A percentile compares a stretch with the other conserved stretches of the same genome.
Conservation (phyloP, 92 coral and sea anemone genomes). For the Pocillopora grandis region DNA sequence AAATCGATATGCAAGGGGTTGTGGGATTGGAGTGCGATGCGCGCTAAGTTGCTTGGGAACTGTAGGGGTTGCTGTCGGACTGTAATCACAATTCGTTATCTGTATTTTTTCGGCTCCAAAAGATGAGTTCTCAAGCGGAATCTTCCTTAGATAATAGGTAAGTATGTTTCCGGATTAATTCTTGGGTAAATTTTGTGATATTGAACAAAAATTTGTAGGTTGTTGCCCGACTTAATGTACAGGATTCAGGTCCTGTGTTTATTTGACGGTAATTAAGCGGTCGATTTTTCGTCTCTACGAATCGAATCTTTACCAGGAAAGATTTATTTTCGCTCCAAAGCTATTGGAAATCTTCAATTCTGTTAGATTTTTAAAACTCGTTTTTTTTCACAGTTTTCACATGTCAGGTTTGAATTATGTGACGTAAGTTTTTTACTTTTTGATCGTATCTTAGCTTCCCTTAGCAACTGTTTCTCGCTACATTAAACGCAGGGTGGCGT, state of each 20-base stretch:
- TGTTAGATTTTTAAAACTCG: too few species aligned
- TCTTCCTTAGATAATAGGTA: constrained; percentile 20
- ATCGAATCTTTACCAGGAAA: too few species aligned
- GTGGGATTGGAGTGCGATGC: not conserved
- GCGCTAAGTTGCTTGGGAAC: constrained; percentile 13
- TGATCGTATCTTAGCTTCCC: not conserved
- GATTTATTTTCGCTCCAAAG: too few species aligned
- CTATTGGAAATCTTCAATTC: too few species aligned
- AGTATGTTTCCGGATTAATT: not conserved
- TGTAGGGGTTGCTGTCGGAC: not conserved
- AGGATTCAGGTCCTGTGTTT: too few species aligned
- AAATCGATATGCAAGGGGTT: not conserved
- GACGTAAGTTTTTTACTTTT: not conserved
- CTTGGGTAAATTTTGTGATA: too few species aligned
- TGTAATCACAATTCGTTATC: not conserved
- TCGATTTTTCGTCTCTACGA: too few species aligned
- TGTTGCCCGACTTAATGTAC: too few species aligned
- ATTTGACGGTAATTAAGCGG: too few species aligned
- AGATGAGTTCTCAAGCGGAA: constrained; percentile 40
- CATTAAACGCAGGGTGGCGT: not conserved
- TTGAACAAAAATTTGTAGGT: too few species aligned
- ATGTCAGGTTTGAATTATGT: not conserved
- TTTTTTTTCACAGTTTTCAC: not conserved
- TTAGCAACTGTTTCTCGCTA: constrained; percentile 9
- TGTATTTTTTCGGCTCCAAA: not conserved